Evolutionary conservation across 2,888 invertebrate species (phyloP), one percentile per base, ranked within the genome.

Genomic region (Reticulitermes lucifugus): DNA sequence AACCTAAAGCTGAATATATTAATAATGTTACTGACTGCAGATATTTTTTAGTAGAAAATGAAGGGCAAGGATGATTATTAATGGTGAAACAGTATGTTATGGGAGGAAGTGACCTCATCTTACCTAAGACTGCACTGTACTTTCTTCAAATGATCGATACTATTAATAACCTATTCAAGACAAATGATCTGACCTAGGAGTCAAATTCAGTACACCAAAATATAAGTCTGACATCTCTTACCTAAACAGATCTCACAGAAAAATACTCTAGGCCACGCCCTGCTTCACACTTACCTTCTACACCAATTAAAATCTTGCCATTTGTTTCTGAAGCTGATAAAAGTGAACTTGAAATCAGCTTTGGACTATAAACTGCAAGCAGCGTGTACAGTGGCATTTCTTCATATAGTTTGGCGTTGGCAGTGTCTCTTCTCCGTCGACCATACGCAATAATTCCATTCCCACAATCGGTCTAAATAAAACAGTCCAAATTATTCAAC

Each of bases 361-460:
- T 71, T 35, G 85, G 86, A 43, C 71, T 75, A 46, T 81, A 77
- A 41, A 86, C 86, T 29, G 77, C 82, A n/a, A 86, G 43, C 10
- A 82, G 65, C 10, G 75, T 60, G 60, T 86, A 79, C 79, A 86
- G 60, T 21, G 86, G 85, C 80, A 85, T 73, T 82, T 86, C 85
- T 83, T 85, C 79, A 60, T 83, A 85, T 14, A 85, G 41, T n/a
- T 65, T 65, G 14, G 77, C 75, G 29, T 46, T 60, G 22, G n/a
- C 70, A 21, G 46, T 22, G 1, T 89, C 88, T 84, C 90, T 89
- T 87, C 89, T 90, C 83, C 88, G 89, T 86, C 90, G 89, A 25
- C 91, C 91, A 87, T 89, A 89, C 0, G 91, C 91, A 46, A 87
- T 86, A 65, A 89, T 88, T 46, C 89, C 89, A 85, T 90, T 90